Conservation (phyloP, 2,113 vertebrate species). For the Clarias macrocephalus region DNA sequence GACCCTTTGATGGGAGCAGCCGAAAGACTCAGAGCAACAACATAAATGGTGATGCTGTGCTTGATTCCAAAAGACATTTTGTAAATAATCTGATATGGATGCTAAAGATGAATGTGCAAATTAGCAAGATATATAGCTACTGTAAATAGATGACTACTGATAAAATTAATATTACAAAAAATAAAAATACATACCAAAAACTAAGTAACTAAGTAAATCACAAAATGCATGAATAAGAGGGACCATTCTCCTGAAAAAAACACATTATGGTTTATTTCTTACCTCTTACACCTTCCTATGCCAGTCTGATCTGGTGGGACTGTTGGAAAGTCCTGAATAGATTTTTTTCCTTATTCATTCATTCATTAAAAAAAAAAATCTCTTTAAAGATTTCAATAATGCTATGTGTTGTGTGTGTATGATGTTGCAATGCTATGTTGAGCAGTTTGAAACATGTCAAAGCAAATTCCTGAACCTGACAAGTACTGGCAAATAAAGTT, state of each 20-base stretch:
- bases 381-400: not conserved
- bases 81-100: not conserved
- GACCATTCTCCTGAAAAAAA: not conserved
- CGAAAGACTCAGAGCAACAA: too few relatives aligned
- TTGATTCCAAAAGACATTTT: not conserved
- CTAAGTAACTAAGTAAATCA: not conserved
- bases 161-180: not conserved
- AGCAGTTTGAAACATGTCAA: not conserved
- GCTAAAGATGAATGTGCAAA: not conserved
- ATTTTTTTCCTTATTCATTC: not conserved
- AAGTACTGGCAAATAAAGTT: not conserved
- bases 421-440: not conserved
- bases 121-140: too few relatives aligned
- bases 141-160: too few relatives aligned
- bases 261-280: not conserved
- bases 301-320: not conserved
- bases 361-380: too few relatives aligned
- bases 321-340: not conserved
- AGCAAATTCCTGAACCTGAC: not conserved
- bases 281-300: not conserved
- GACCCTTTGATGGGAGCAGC: too few relatives aligned
- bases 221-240: not conserved
- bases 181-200: not conserved
- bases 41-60: not conserved
- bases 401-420: not conserved